Conservation (phyloP, 2,113 vertebrate genomes). For the Poeciliopsis prolifica region DNA sequence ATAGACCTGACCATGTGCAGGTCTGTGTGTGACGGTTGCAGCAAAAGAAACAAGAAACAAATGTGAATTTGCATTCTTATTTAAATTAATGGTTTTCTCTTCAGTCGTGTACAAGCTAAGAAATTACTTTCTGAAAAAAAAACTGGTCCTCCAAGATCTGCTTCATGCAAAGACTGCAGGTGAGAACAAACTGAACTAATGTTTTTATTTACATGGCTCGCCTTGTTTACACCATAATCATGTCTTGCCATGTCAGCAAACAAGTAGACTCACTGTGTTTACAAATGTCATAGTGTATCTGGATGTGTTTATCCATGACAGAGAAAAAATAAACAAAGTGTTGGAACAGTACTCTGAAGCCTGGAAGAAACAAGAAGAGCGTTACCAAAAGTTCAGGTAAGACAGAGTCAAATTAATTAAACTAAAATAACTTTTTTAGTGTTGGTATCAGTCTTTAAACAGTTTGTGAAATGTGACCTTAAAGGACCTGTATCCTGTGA, state of each 20-base stretch:
- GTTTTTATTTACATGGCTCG: background rate
- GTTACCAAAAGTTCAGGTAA: conserved; percentile 72
- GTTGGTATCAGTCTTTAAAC: background rate
- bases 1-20: background rate
- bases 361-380: conserved; percentile 71
- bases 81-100: background rate
- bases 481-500: too few relatives aligned
- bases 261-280: too few relatives aligned
- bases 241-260: background rate
- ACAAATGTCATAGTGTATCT: background rate
- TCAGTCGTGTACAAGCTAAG: conserved; percentile 32
- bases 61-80: background rate
- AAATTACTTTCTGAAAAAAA: background rate
- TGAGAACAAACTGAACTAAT: conserved; percentile 3
- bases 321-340: conserved; percentile 52
- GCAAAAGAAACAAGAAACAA: too few relatives aligned
- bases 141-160: background rate
- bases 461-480: background rate
- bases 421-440: background rate
- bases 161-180: conserved; percentile 56
- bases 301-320: conserved; percentile 29
- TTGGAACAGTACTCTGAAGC: conserved; percentile 35
- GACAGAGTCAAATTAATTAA: background rate
- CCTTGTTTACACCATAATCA: background rate
- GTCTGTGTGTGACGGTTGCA: too few relatives aligned